These are phyloP conservation scores for Germaria angustata DNA, from an alignment of 2,888 invertebrate species.

Conservation along the genomic window DNA sequence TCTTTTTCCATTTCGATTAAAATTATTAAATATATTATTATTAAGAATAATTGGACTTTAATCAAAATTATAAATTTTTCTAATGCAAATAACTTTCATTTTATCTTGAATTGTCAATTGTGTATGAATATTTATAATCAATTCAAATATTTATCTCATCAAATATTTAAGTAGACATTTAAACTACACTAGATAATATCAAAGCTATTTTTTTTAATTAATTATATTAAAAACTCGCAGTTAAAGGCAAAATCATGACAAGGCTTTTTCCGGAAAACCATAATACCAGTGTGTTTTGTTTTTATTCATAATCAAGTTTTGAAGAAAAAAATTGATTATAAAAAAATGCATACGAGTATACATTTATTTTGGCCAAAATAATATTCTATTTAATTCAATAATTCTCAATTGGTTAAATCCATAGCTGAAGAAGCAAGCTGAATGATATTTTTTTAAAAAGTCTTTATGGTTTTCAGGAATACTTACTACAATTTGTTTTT, in stretches of 20 bases:
- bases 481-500: slow-evolving; percentile 45
- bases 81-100: slow-evolving; percentile 14
- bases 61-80: too few relatives aligned
- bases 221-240: neutral
- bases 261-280: slow-evolving; percentile 46
- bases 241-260: slow-evolving; percentile 6
- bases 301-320: neutral
- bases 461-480: slow-evolving; percentile 41
- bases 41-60: too few relatives aligned
- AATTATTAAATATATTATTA: too few relatives aligned
- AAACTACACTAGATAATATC: neutral
- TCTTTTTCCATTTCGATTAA: too few relatives aligned
- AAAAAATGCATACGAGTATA: neutral
- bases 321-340: neutral
- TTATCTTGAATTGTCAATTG: neutral
- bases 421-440: slow-evolving; percentile 26
- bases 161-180: slow-evolving; percentile 24
- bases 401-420: slow-evolving; percentile 42
- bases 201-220: neutral
- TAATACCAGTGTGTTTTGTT: neutral
- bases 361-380: neutral
- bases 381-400: slow-evolving; percentile 6
- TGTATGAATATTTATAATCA: neutral
- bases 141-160: neutral
- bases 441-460: neutral